Conservation (phyloP, 2,797 vertebrate species). For the Acridotheres tristis region DNA sequence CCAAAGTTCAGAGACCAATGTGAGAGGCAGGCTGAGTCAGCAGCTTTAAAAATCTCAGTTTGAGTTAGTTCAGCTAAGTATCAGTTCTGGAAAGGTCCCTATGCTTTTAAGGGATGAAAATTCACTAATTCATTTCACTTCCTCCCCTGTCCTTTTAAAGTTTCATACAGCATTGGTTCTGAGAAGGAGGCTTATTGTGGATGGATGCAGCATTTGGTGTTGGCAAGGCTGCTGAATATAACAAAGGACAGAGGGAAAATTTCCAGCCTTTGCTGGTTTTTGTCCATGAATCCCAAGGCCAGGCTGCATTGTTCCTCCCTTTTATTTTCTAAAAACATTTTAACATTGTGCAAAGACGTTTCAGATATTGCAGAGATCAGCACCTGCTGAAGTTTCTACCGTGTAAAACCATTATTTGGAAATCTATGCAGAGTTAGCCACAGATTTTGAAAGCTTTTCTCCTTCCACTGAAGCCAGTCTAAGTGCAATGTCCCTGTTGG, state of each 20-base stretch:
- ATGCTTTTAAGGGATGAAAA: neutral
- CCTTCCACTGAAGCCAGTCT: neutral
- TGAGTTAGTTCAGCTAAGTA: neutral
- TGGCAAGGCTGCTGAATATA: neutral
- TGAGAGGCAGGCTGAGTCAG: neutral
- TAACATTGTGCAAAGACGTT: neutral
- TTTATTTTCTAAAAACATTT: neutral
- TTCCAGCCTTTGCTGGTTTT: neutral
- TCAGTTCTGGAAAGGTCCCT: neutral
- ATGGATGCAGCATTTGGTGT: neutral
- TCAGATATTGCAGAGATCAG: neutral
- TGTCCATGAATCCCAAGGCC: neutral
- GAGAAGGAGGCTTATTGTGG: neutral
- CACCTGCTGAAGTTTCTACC: neutral
- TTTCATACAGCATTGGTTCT: neutral
- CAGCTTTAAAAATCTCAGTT: neutral
- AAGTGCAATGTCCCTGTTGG: neutral
- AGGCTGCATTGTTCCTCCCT: neutral
- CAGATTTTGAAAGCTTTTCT: neutral
- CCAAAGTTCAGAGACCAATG: neutral
- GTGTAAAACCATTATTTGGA: neutral
- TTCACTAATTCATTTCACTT: neutral
- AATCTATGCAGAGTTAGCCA: neutral
- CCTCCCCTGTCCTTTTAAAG: neutral
- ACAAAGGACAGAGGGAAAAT: neutral